These are phyloP conservation scores for Falcunculus frontatus DNA, from an alignment of 2,113 vertebrate species.

Conservation along the genomic window DNA sequence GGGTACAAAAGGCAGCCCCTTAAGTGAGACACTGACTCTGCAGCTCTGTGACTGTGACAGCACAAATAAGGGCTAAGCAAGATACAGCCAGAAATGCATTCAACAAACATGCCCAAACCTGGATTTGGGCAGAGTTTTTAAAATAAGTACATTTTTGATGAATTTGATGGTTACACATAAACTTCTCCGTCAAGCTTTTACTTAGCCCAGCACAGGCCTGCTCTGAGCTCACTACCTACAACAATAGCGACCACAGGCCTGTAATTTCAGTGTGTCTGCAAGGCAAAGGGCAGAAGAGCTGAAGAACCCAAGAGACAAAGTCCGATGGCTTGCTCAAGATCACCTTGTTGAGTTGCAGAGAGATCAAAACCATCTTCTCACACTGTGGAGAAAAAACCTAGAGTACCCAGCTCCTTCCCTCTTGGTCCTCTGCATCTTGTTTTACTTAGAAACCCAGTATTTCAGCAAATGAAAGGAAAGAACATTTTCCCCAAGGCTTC, in stretches of 20 bases:
- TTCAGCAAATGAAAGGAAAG: not conserved
- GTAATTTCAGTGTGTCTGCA: not conserved
- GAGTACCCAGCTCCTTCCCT: not conserved
- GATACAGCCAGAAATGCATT: not conserved
- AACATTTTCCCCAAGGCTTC: not conserved
- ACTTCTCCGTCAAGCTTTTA: not conserved
- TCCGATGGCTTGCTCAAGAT: not conserved
- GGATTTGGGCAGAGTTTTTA: not conserved
- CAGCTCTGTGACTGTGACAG: not conserved
- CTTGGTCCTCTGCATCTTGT: not conserved
- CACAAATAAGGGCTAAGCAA: not conserved
- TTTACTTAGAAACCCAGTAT: not conserved
- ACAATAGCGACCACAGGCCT: not conserved
- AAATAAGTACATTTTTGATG: not conserved
- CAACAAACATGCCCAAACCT: not conserved
- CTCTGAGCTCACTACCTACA: not conserved
- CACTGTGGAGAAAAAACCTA: not conserved
- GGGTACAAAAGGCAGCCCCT: not conserved
- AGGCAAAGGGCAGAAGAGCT: not conserved
- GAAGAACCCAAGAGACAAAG: not conserved
- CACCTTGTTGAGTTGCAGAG: not conserved
- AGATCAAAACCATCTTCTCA: not conserved
- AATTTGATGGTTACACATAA: not conserved
- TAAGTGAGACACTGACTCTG: not conserved
- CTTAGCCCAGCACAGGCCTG: not conserved